Evolutionary conservation across 2,888 invertebrate genomes (phyloP).

Genomic region (Plebejus argus): DNA sequence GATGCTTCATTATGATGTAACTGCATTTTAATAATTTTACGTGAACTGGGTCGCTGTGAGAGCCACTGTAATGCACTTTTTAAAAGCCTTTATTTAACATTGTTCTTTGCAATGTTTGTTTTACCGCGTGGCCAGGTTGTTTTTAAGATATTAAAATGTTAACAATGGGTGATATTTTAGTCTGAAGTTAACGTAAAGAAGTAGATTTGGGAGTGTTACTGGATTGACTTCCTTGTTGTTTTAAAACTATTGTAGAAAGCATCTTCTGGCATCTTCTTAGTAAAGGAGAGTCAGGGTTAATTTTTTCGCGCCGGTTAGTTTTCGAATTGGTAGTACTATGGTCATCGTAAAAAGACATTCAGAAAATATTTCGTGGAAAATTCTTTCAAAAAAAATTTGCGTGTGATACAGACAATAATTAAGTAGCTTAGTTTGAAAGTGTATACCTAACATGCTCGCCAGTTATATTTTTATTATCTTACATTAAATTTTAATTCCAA

Average conservation of each 20-base stretch:
- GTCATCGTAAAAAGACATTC: too few relatives aligned
- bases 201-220: neutral
- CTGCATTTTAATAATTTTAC: conserved; percentile 22
- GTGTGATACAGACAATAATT: too few relatives aligned
- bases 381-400: too few relatives aligned
- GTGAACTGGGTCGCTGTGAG: conserved; percentile 2
- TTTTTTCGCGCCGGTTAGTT: too few relatives aligned
- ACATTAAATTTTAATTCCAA: neutral
- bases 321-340: too few relatives aligned
- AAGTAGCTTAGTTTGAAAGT: too few relatives aligned
- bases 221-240: neutral
- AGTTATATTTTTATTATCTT: too few relatives aligned
- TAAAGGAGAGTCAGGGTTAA: too few relatives aligned
- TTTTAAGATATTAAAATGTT: conserved; percentile 4
- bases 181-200: neutral
- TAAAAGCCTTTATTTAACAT: conserved; percentile 14
- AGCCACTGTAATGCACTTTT: conserved; percentile 1
- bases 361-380: too few relatives aligned
- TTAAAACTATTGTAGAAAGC: too few relatives aligned
- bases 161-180: neutral
- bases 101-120: conserved; percentile 9
- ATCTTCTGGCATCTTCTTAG: too few relatives aligned
- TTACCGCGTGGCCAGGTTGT: neutral
- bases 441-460: too few relatives aligned
- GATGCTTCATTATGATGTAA: conserved; percentile 26